These are phyloP conservation scores for Dromococcyx pavoninus DNA, from an alignment of 2,797 vertebrate genomes.

Conservation along the genomic window DNA sequence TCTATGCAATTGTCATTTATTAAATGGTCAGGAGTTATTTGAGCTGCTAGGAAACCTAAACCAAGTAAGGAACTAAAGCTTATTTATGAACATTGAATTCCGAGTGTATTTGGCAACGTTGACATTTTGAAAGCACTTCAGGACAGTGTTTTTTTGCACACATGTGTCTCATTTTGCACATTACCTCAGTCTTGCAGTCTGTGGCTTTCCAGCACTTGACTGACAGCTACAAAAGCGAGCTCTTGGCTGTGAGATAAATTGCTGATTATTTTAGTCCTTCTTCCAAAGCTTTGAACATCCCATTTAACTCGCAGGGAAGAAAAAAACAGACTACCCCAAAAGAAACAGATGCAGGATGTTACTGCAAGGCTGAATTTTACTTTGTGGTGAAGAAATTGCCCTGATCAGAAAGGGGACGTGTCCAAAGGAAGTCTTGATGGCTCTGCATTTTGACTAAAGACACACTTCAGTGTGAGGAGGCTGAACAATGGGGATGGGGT, in stretches of 20 bases:
- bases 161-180: conserved; percentile 6
- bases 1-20: not conserved
- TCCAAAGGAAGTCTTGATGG: not conserved
- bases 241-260: not conserved
- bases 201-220: not conserved
- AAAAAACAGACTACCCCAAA: not conserved
- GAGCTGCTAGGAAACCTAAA: not conserved
- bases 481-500: not conserved
- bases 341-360: not conserved
- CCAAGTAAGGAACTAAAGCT: not conserved
- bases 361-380: not conserved
- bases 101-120: not conserved
- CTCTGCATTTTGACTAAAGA: not conserved
- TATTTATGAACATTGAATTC: not conserved
- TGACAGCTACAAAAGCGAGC: not conserved
- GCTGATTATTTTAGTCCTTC: conserved; percentile 6
- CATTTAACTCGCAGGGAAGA: not conserved
- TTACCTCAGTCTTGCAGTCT: not conserved
- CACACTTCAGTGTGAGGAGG: not conserved
- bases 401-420: not conserved
- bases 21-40: not conserved
- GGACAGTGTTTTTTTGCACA: not conserved
- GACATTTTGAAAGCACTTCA: not conserved
- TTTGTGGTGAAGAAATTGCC: not conserved
- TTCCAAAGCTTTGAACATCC: conserved; percentile 23